Evolutionary conservation across 2,888 invertebrate species (phyloP).

Genomic region (Sarcophaga caerulescens): DNA sequence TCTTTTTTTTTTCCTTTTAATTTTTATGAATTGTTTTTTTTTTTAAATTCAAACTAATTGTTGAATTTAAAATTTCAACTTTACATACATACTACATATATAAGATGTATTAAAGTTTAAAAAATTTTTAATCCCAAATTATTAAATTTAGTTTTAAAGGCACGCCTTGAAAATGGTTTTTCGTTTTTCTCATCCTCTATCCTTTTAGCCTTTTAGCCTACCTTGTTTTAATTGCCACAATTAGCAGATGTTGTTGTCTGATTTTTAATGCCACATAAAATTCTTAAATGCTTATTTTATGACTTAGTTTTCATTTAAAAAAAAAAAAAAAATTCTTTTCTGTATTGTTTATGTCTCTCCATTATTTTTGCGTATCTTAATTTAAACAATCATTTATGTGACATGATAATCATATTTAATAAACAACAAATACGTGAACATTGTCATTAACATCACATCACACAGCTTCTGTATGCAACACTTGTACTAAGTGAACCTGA

Average conservation of each 20-base stretch:
- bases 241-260: slow-evolving; percentile 30
- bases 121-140: too few species aligned
- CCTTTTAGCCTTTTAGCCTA: neutral
- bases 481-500: slow-evolving; percentile 21
- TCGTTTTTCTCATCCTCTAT: neutral
- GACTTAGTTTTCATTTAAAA: neutral
- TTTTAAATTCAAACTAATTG: too few species aligned
- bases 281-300: slow-evolving; percentile 36
- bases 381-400: slow-evolving; percentile 4
- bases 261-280: slow-evolving; percentile 30
- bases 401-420: slow-evolving; percentile 5
- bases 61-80: too few species aligned
- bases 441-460: slow-evolving; percentile 41
- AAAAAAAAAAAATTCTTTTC: too few species aligned
- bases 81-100: too few species aligned
- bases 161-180: neutral
- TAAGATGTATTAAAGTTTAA: too few species aligned
- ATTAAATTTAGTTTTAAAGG: neutral
- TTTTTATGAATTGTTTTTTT: too few species aligned
- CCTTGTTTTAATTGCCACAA: neutral
- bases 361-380: neutral
- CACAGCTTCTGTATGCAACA: slow-evolving; percentile 25
- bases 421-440: slow-evolving; percentile 13
- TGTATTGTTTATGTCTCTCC: slow-evolving; percentile 8
- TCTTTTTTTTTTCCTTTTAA: too few species aligned